Base-by-base conservation (phyloP, 2,888 invertebrate species). In the Phragmatobia fuliginosa region DNA sequence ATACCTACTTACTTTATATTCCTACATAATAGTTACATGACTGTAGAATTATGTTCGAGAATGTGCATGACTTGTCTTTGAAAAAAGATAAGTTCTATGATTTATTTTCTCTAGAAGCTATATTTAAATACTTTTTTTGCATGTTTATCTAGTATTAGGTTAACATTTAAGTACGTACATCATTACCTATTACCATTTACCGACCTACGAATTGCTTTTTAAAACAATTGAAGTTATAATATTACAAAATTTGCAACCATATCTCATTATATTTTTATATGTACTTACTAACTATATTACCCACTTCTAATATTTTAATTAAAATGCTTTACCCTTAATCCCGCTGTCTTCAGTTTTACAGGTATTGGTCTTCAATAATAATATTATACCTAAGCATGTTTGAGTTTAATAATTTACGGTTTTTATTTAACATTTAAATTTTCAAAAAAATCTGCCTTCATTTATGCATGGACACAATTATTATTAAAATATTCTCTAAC, bases 381-480 rank as follows among this genome's bases (percentile, higher is more conserved):
- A 8, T 49, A 66, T 60, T 77, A n/a, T n/a, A n/a, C n/a, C n/a
- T 71, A 41, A 62, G 79, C 79, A 79, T 79, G 79, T 71, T 63
- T 74, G 11, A 38, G 56, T 36, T 56, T 52, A 56, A 36, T 28
- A 33, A 36, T 64, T 68, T 61, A 25, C 49, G 32, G 14, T 63
- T 56, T 21, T 8, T 10, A 18, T 8, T 66, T 62, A 62, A 32
- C 32, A 62, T 66, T 68, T 28, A 32, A 41, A 61, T 18, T 60
- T 70, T 45, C 3, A 10, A 10, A 71, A 41, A 18, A 56, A 36
- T 25, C 71, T 64, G 25, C 71, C 28, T 73, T 73, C 67, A 61
- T 68, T 76, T 71, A 33, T 81, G 81, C 81, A 81, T 81, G 83
- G 38, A 52, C 25, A 64, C 18, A n/a, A n/a, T 21, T 21, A 31